A percentile compares a stretch with the other conserved stretches of the same genome.
Conservation (phyloP, 2,888 invertebrate species). For the Idaea dimidiata region DNA sequence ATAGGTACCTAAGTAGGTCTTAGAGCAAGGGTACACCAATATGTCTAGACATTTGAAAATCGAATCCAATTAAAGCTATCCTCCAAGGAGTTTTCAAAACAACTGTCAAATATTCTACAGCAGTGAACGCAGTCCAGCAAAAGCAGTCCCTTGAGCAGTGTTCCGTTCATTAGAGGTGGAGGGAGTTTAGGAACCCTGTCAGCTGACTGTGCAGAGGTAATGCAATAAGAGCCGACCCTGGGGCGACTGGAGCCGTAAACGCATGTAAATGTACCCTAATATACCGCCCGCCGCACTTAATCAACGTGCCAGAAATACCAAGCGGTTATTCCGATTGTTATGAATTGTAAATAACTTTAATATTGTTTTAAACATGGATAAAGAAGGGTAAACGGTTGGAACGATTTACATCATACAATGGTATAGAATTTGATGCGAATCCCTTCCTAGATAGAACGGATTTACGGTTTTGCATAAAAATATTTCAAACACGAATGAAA, state of each 20-base stretch:
- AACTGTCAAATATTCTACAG: not conserved
- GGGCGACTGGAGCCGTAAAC: constrained; percentile 28
- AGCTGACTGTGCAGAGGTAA: constrained; percentile 30
- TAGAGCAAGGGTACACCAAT: too few species aligned
- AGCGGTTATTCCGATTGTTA: constrained; percentile 32
- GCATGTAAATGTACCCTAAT: constrained; percentile 56
- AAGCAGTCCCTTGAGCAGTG: constrained; percentile 7
- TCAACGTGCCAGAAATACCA: constrained; percentile 48
- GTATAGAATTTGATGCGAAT: not conserved
- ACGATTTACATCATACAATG: not conserved
- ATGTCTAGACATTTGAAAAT: too few species aligned
- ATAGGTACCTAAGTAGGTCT: too few species aligned
- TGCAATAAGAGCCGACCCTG: constrained; percentile 40
- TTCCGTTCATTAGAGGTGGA: constrained; percentile 22
- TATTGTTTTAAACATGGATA: not conserved
- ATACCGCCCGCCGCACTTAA: constrained; percentile 51
- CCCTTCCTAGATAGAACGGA: not conserved
- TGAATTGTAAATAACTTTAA: constrained; percentile 1
- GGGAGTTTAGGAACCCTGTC: constrained; percentile 22
- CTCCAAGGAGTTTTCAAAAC: not conserved
- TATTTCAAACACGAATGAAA: constrained; percentile 30
- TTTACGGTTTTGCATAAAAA: constrained; percentile 23
- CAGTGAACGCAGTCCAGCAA: constrained; percentile 5
- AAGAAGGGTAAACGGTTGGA: not conserved
- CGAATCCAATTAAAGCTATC: too few species aligned